Evolutionary conservation across 2,113 vertebrate species (phyloP), one percentile per base, ranked within the genome.

Genomic region (Prolemur simus): DNA sequence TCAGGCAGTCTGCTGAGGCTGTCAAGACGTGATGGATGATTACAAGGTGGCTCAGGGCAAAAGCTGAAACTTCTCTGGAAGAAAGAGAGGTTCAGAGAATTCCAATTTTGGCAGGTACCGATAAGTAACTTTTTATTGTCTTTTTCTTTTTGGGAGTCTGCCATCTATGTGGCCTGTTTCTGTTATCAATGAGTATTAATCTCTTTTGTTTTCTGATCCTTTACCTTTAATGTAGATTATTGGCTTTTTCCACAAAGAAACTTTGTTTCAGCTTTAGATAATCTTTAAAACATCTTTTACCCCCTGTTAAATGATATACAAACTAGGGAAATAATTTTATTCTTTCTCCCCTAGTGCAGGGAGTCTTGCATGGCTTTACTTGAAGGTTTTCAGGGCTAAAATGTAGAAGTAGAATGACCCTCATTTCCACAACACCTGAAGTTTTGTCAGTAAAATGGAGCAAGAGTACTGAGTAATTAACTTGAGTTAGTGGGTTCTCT

Each of bases 141-240:
- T 94, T 95, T 97, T 42, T 97, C 27, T 27, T 71, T 29, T 60
- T 23, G 73, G 54, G 6, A 45, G 23, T 2, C 3, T 66, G 25
- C 11, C 86, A 71, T 14, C 66, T 91, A 0, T 95, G 69, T 89
- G 69, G 23, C 73, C 78, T 87, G 69, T 45, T 84, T 88, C 0
- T 81, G 34, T 23, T 98, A 89, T 89, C 91, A 82, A 27, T 78
- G 66, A 97, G n/a, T 96, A 96, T 84, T 97, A 13, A 25, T 97
- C 63, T 97, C 76, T 96, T 76, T 13, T 60, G 9, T 89, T 89
- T 92, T 91, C 78, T 94, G 42, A 47, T 68, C 49, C 60, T 95
- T 87, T 32, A 29, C 27, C 39, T 23, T 87, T 73, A 82, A 85
- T 68, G 15, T 42, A 71, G 47, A 76, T 73, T 81, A 25, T 45